These are phyloP conservation scores for Homarus gammarus DNA, from an alignment of 2,888 invertebrate genomes.

Conservation along the genomic window DNA sequence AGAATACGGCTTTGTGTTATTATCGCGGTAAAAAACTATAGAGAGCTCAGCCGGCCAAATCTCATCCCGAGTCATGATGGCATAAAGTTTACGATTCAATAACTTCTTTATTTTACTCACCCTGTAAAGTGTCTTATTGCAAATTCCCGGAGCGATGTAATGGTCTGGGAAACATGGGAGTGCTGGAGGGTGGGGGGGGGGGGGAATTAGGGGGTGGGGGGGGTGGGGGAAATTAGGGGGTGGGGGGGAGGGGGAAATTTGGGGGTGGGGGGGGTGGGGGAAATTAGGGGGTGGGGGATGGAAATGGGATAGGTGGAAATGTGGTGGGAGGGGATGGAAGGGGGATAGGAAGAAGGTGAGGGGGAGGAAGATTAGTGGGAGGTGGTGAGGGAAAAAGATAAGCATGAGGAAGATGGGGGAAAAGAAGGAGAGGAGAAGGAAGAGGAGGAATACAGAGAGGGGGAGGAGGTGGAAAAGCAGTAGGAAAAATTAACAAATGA, in stretches of 20 bases:
- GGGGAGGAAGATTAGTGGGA: background rate
- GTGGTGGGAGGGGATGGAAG: background rate
- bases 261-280: background rate
- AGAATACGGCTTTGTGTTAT: conserved; percentile 41
- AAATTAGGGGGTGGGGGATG: background rate
- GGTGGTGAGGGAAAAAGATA: background rate
- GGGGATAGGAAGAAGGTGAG: background rate
- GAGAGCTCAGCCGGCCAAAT: conserved; percentile 36
- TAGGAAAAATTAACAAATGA: background rate
- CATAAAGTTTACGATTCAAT: conserved; percentile 56
- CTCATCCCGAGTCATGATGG: conserved; percentile 48
- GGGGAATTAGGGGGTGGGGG: background rate
- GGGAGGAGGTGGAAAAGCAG: background rate
- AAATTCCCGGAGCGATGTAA: conserved; percentile 28
- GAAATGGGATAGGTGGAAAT: background rate
- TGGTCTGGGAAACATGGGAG: conserved; percentile 12
- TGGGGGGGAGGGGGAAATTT: background rate
- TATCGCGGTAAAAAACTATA: conserved; percentile 55
- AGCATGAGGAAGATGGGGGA: no score
- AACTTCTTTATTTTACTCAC: conserved; percentile 44
- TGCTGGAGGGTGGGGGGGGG: background rate
- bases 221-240: conserved; percentile 10
- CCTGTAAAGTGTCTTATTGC: conserved; percentile 63
- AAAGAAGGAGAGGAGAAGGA: no score
- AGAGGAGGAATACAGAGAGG: background rate